These are phyloP conservation scores for Drosophila vallismaia DNA, from an alignment of 2,888 invertebrate genomes.

Conservation along the genomic window DNA sequence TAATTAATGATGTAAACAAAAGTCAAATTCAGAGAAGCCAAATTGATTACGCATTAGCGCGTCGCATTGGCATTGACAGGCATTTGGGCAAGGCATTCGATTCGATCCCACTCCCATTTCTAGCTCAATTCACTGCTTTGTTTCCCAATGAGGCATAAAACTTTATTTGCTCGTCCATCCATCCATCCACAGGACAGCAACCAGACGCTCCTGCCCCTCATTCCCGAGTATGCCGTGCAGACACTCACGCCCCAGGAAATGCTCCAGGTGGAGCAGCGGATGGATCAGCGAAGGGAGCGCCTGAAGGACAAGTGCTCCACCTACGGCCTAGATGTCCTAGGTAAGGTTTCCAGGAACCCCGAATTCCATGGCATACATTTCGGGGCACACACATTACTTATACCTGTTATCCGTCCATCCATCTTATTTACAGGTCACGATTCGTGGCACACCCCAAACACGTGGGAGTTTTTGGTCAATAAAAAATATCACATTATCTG, in stretches of 20 bases:
- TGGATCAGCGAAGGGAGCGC: slow-evolving; percentile 82
- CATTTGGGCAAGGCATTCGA: slow-evolving; percentile 48
- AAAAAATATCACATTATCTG: slow-evolving; percentile 92
- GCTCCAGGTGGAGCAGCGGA: slow-evolving; percentile 83
- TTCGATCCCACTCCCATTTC: slow-evolving; percentile 28
- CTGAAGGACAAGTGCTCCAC: slow-evolving; percentile 83
- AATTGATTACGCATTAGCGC: slow-evolving; percentile 52
- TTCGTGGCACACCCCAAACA: slow-evolving; percentile 87
- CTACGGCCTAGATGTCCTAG: slow-evolving; percentile 81
- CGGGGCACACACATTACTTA: not conserved
- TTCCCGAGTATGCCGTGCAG: slow-evolving; percentile 83
- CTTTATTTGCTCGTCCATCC: slow-evolving; percentile 19
- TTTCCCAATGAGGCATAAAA: slow-evolving; percentile 10
- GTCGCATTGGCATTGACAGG: slow-evolving; percentile 56
- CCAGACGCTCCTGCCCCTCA: slow-evolving; percentile 82
- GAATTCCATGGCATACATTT: slow-evolving; percentile 5
- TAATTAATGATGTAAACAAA: slow-evolving; percentile 56
- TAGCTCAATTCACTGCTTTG: slow-evolving; percentile 4
- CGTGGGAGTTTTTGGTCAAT: slow-evolving; percentile 94
- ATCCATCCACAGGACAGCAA: slow-evolving; percentile 80
- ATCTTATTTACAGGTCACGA: slow-evolving; percentile 80
- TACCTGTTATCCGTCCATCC: not conserved
- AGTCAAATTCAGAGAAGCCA: slow-evolving; percentile 39
- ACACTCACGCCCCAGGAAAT: slow-evolving; percentile 82
- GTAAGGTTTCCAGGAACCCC: slow-evolving; percentile 56